These are phyloP conservation scores for Cerceris ruficornis DNA, from an alignment of 2,888 invertebrate genomes.

Conservation along the genomic window DNA sequence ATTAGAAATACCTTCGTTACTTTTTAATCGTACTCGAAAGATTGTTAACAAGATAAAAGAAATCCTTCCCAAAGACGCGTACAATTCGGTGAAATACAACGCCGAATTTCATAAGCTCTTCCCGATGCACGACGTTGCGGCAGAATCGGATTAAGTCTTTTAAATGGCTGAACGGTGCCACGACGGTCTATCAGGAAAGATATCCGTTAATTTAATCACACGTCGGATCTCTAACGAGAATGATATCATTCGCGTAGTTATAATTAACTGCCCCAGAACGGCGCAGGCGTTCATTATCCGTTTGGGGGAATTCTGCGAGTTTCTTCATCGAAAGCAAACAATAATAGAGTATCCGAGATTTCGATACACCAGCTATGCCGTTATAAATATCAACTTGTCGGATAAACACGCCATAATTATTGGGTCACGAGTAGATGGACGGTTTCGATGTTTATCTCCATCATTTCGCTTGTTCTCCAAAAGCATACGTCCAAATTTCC, in stretches of 20 bases:
- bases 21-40: not conserved
- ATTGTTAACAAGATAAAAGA: not conserved
- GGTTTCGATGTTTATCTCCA: no score
- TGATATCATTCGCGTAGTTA: constrained; percentile 3
- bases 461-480: no score
- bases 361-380: no score
- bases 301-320: no score
- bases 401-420: no score
- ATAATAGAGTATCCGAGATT: no score
- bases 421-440: no score
- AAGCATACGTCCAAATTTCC: no score
- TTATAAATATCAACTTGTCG: no score
- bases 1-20: not conserved
- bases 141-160: constrained; percentile 1
- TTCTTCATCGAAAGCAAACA: no score
- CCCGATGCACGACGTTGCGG: not conserved
- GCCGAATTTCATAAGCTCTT: not conserved
- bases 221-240: constrained; percentile 12
- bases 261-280: not conserved
- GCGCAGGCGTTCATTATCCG: not conserved
- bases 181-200: not conserved
- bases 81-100: not conserved
- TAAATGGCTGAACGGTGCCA: not conserved
- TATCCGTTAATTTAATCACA: constrained; percentile 17
- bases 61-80: not conserved